Percentiles rank a stretch among this genome's conserved stretches.
Conservation (phyloP, 2,113 vertebrate genomes). For the Chloropsis cyanopogon region DNA sequence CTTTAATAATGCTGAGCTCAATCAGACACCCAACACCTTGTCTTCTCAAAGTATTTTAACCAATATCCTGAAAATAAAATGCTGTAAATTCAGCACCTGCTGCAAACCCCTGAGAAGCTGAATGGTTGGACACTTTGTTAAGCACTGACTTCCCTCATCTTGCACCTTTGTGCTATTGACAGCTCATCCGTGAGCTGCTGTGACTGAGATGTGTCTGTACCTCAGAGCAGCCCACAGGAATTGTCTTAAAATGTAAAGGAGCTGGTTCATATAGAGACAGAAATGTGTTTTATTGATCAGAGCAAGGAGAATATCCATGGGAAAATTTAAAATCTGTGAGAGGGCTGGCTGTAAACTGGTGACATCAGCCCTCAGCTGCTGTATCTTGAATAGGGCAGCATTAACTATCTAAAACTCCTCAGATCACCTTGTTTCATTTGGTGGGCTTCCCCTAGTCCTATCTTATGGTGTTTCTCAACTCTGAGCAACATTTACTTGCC, state of each 20-base stretch:
- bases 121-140: background rate
- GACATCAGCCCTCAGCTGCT: background rate
- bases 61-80: background rate
- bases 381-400: background rate
- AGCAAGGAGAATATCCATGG: background rate
- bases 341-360: background rate
- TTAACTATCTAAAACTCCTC: background rate
- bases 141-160: background rate
- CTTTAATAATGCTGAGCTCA: conserved; percentile 10
- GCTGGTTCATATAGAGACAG: background rate
- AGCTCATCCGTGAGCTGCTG: background rate
- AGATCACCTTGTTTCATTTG: background rate
- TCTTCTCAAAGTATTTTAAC: background rate
- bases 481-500: background rate
- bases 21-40: background rate
- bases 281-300: background rate
- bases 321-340: background rate
- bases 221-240: background rate
- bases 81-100: background rate
- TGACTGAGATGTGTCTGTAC: background rate
- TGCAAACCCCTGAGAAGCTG: background rate
- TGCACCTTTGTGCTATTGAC: background rate
- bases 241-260: background rate
- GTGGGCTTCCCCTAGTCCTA: background rate
- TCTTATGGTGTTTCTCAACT: background rate